Base-by-base conservation (phyloP, 2,797 vertebrate species). In the Melanotaenia boesemani region DNA sequence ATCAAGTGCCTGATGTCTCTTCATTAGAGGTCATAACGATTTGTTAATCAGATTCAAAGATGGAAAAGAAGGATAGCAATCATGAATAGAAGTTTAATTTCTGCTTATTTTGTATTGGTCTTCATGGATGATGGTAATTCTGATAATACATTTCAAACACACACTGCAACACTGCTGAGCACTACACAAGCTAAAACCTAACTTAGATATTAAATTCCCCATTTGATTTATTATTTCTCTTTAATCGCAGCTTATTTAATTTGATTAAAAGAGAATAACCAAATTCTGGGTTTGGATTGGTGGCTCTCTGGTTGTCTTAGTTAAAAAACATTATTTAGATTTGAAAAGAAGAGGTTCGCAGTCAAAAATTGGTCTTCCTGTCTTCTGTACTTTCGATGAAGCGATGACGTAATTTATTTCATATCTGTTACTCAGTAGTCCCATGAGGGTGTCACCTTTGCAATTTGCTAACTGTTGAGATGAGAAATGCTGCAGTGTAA, bases 11-110 rank as follows among this genome's bases (percentile, higher is more conserved):
- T 28, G 13, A 2, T 74, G 26, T 36, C 5, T 32, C 57, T 64
- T 70, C 50, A 52, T 63, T 39, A 55, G 11, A 70, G 39, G 46
- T 24, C 22, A 74, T 44, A 13, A 16, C 15, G 9, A 4, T 28
- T 36, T 72, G 18, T 62, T 74, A 24, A 63, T 69, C 63, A 26
- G 16, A 60, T 66, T 67, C 10, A 6, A 58, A 63, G n/a, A 37
- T 36, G 34, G 37, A 64, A 66, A 30, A 56, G 34, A 16, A 48
- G 41, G 26, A 26, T 32, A 50, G 36, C 20, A 8, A 34, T 68
- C 3, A 39, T 2, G 13, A 24, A 62, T 13, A 30, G 36, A 39
- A 39, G 37, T 39, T 13, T 22, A 15, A 59, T 54, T 41, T 72
- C 26, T n/a, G 22, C 48, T 46, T 28, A 26, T 11, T 41, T 59